Conservation (phyloP, 2,113 vertebrate species). For the Sprattus sprattus region DNA sequence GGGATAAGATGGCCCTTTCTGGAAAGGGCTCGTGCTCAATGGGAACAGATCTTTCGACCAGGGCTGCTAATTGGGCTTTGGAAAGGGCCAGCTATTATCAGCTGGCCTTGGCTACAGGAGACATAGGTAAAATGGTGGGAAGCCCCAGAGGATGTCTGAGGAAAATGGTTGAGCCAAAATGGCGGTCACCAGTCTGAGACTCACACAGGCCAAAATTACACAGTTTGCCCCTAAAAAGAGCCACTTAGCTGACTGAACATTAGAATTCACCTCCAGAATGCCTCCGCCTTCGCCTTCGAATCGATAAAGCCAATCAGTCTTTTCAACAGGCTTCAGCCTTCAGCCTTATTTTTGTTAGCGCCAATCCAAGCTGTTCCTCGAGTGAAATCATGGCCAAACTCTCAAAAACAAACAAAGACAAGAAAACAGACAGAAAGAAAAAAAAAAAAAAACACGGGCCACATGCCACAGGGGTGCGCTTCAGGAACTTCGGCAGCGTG, state of each 20-base stretch:
- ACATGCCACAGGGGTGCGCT: conserved; percentile 37
- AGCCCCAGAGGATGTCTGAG: not conserved
- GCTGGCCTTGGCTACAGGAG: not conserved
- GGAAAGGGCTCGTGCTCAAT: conserved; percentile 51
- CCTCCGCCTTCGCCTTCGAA: not conserved
- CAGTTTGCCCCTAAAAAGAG: not conserved
- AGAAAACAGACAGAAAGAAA: not conserved
- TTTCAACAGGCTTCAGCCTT: not conserved
- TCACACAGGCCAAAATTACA: not conserved
- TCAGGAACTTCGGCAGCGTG: conserved; percentile 20
- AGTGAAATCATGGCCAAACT: not conserved
- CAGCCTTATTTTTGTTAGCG: not conserved
- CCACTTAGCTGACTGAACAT: not conserved
- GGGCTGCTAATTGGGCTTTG: conserved; percentile 59
- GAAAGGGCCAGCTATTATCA: not conserved
- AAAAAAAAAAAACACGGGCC: not conserved
- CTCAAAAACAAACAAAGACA: conserved; percentile 18
- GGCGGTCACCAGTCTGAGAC: not conserved
- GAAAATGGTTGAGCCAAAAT: not conserved
- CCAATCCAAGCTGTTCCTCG: not conserved
- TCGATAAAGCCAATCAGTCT: not conserved
- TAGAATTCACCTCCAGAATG: not conserved
- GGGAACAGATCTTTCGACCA: conserved; percentile 62
- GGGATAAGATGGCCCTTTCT: conserved; percentile 55
- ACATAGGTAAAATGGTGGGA: not conserved